These are phyloP conservation scores for Leptinotarsa defecta DNA, from an alignment of 1,140 invertebrate species.

Conservation along the genomic window DNA sequence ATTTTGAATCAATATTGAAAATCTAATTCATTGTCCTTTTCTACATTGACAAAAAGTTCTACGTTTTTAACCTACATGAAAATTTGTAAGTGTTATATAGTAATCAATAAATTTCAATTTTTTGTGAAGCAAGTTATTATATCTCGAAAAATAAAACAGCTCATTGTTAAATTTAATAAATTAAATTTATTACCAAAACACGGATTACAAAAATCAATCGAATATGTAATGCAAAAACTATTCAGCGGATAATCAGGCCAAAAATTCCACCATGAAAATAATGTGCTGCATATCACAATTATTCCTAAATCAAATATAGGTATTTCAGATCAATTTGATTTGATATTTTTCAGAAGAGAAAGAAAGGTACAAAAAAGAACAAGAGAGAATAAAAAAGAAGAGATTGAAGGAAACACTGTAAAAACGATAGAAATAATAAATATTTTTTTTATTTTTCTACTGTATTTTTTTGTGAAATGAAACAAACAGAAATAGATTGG, in stretches of 20 bases:
- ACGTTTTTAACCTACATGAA: no score
- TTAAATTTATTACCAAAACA: constrained; percentile 1
- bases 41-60: no score
- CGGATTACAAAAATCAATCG: background rate
- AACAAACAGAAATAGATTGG: background rate
- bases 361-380: no score
- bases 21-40: no score
- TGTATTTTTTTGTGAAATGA: background rate
- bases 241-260: constrained; percentile 1
- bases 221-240: background rate
- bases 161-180: background rate
- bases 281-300: background rate
- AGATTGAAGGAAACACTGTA: background rate
- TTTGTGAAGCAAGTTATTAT: no score
- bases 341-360: background rate
- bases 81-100: no score
- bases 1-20: no score
- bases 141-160: no score
- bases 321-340: background rate
- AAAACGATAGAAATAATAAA: background rate
- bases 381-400: background rate
- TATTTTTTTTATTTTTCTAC: background rate
- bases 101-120: no score
- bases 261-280: background rate
- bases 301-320: background rate